Base-by-base conservation (phyloP, 1,140 invertebrate genomes). In the Oncopeltus fasciatus region DNA sequence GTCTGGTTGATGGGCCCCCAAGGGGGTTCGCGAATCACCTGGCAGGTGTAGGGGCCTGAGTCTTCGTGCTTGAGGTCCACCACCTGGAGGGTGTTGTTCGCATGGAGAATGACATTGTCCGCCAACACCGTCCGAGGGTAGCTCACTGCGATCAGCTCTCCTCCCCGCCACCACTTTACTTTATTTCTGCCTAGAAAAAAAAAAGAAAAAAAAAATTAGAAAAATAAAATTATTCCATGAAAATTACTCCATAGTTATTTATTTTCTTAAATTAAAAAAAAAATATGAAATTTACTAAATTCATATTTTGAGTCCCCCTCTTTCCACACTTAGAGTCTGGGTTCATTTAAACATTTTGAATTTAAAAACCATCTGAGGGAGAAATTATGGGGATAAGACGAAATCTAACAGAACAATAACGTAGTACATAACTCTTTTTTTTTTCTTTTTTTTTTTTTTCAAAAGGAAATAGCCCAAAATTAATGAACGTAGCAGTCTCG, bases 31-130 rank as follows among this genome's bases (percentile, higher is more conserved):
- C 81, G 75, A 43, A 77, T 71, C 21, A 82, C 76, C 70, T 84
- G 83, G 65, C 86, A 90, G 47, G 80, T 81, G 68, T 88, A 90
- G 61, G 86, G 78, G 1, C 85, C 86, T 0, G 82, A 83, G 67
- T 90, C 86, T 14, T 74, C 72, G 0, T 80, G 74, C 49, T 78
- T 73, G 0, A 88, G 73, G 21, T 76, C 70, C 0, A 77, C 72
- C 14, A 88, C 77, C 73, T 86, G 80, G 18, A 88, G 71, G 56
- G 84, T 88, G 59, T 81, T 80, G 69, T 88, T 87, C n/a, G 74
- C 69, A 73, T 80, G 80, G 70, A 88, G 75, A 59, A 75, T 74
- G 18, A 84, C 73, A 27, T 84, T 75, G 24, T 76, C 75, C 0
- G 81, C 76, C 1, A 79, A 67, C 1, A 68, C 60, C 1, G 75